Evolutionary conservation across 2,113 vertebrate species (phyloP).

Genomic region (Cnemophilus loriae): DNA sequence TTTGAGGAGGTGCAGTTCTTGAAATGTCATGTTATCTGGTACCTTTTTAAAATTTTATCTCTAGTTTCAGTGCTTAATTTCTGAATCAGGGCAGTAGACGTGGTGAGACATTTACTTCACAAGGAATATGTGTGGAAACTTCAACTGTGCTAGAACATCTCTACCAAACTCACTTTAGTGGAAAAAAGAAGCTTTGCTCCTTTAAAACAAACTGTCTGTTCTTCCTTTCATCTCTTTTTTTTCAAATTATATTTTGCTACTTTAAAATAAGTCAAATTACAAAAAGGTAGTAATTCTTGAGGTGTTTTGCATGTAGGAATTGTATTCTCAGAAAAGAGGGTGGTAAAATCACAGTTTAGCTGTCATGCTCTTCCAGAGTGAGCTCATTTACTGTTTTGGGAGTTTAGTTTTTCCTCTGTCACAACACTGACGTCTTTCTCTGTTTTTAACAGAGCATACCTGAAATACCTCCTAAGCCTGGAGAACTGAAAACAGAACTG

Average conservation of each 20-base stretch:
- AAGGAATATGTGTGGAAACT: neutral
- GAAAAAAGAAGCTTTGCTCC: neutral
- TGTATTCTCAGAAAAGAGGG: neutral
- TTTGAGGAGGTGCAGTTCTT: neutral
- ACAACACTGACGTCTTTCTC: neutral
- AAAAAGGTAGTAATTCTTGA: neutral
- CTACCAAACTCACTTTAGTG: neutral
- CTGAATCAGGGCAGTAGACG: neutral
- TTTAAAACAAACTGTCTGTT: fast-evolving
- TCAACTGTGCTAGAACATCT: neutral
- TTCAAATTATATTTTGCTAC: neutral
- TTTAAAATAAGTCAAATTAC: neutral
- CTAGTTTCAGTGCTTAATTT: neutral
- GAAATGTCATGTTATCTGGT: neutral
- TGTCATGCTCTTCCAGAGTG: neutral
- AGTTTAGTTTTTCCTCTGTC: neutral
- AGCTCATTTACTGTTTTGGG: neutral
- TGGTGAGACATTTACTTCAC: neutral
- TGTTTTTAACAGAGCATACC: slow-evolving; percentile 80
- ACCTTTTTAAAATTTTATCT: neutral
- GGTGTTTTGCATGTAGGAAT: neutral
- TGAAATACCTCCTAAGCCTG: slow-evolving; percentile 87
- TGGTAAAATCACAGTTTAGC: neutral
- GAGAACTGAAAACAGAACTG: slow-evolving; percentile 88
- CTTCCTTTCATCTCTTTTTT: neutral